Evolutionary conservation across 2,888 invertebrate species (phyloP), one percentile per base, ranked within the genome.

Genomic region (Capitulum mitella): DNA sequence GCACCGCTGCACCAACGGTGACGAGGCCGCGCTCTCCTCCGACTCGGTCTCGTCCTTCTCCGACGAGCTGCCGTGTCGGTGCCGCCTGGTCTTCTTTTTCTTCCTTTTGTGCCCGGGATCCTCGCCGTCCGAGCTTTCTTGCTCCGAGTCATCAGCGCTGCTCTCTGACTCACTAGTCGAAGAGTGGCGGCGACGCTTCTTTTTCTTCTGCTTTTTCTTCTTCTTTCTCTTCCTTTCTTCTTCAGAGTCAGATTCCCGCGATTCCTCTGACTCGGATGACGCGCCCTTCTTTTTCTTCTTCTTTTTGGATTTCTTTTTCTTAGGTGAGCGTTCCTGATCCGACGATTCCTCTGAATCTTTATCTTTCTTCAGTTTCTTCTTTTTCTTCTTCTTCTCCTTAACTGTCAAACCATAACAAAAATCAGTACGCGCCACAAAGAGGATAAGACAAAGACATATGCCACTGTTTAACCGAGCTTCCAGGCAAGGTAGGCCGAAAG

Each of bases 381-480:
- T 79, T 46, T 79, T 81, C 78, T 78, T 80, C 54, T 81, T 80
- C 64, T 80, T 78, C 75, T 78, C 61, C 26, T 78, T 79, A 46
- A 46, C 78, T 76, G 37, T 6, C 46, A 70, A 51, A 12, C 22
- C n/a, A n/a, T n/a, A n/a, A n/a, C n/a, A n/a, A n/a, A n/a, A n/a
- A n/a, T n/a, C n/a, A n/a, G n/a, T n/a, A n/a, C n/a, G n/a, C n/a
- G n/a, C n/a, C n/a, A n/a, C n/a, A n/a, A n/a, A n/a, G n/a, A n/a
- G n/a, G n/a, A n/a, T n/a, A n/a, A n/a, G n/a, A n/a, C n/a, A n/a
- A n/a, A n/a, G n/a, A n/a, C n/a, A n/a, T n/a, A n/a, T n/a, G n/a
- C n/a, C n/a, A n/a, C n/a, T n/a, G n/a, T n/a, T n/a, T n/a, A n/a
- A n/a, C n/a, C n/a, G n/a, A n/a, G n/a, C n/a, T n/a, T n/a, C n/a